Percentiles rank a stretch among this genome's conserved stretches.
Conservation (phyloP, 2,113 vertebrate genomes). For the Mugil cephalus region DNA sequence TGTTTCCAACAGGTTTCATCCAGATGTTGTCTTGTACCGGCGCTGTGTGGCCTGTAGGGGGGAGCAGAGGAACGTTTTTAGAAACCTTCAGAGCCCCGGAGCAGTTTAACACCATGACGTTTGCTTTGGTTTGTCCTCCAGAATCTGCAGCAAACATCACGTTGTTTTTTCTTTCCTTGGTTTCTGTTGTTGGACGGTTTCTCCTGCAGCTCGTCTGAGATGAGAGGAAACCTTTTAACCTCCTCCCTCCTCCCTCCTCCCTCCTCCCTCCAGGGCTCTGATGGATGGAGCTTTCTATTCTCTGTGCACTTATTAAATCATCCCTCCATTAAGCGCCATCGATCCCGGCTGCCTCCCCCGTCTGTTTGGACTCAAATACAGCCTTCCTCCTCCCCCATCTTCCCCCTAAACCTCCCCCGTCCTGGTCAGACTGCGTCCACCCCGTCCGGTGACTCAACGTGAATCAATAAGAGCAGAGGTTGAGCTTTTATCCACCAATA, state of each 20-base stretch:
- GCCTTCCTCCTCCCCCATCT: not conserved
- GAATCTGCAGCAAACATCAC: too few species aligned
- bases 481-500: constrained; percentile 55
- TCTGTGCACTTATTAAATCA: constrained; percentile 72
- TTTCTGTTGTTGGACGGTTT: too few species aligned
- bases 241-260: not conserved
- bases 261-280: constrained; percentile 25
- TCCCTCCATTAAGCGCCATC: constrained; percentile 67
- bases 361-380: constrained; percentile 36
- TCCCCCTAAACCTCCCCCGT: not conserved
- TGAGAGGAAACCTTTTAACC: constrained; percentile 28
- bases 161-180: too few species aligned
- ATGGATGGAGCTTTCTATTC: constrained; percentile 69
- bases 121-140: too few species aligned
- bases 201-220: not conserved
- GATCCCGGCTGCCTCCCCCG: constrained; percentile 35
- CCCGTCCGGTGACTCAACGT: constrained; percentile 51
- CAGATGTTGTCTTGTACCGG: too few species aligned
- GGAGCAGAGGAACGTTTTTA: too few species aligned
- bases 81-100: too few species aligned
- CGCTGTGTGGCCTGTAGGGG: too few species aligned
- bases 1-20: too few species aligned
- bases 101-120: too few species aligned
- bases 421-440: constrained; percentile 38
- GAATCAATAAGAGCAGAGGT: constrained; percentile 64